Conservation (phyloP, 2,797 vertebrate genomes). For the Enteromius treurensis region DNA sequence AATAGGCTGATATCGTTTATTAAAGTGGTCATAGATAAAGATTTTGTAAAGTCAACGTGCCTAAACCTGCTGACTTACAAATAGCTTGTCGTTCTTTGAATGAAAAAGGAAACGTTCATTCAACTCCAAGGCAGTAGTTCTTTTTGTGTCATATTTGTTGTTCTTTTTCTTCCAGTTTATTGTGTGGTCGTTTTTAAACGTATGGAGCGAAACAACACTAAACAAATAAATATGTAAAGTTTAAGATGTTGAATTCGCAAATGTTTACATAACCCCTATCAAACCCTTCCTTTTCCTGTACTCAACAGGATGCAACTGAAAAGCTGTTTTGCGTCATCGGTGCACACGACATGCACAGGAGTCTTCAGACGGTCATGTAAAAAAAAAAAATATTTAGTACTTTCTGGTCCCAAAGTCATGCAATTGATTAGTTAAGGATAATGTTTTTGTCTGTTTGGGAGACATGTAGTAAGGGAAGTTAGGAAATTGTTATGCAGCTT, state of each 20-base stretch:
- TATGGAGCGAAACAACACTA: not conserved
- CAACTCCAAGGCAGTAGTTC: not conserved
- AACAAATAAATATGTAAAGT: not conserved
- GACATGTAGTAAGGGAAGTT: not conserved
- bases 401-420: not conserved
- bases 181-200: not conserved
- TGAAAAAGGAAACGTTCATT: conserved; percentile 7
- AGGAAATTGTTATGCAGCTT: not conserved
- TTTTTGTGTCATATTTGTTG: conserved; percentile 8
- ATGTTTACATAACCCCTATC: conserved; percentile 12
- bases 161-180: not conserved
- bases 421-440: not conserved
- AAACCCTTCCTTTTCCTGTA: conserved; percentile 37
- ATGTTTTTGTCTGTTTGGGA: not conserved
- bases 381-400: not conserved
- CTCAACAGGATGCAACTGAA: conserved; percentile 36
- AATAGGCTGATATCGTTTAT: not conserved
- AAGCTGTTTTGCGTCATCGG: conserved; percentile 19
- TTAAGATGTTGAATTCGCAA: conserved; percentile 18
- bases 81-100: not conserved
- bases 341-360: not conserved
- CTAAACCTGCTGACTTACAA: not conserved
- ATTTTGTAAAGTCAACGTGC: not conserved
- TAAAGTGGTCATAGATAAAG: not conserved
- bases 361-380: not conserved